Evolutionary conservation across 2,113 vertebrate genomes (phyloP), one percentile per base, ranked within the genome.

Genomic region (Euleptes europaea): DNA sequence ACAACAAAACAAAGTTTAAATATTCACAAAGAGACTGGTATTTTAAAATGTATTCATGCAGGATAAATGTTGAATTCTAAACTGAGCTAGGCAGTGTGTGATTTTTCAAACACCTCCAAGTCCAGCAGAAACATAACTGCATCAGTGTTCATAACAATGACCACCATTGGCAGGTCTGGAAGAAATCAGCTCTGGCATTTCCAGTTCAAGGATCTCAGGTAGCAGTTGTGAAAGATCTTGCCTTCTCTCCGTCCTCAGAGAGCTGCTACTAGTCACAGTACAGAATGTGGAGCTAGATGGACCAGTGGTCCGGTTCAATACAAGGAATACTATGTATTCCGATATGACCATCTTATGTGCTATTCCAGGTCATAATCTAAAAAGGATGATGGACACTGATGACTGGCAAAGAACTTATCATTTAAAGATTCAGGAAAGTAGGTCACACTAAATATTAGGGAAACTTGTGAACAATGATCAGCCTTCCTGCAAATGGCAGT

Each of bases 51-150:
- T 77, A 87, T 90, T 86, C 83, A 86, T 86, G 35, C 71, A 72
- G 57, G n/a, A 86, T 91, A 89, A 92, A 93, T 73, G n/a, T 47
- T 79, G 17, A 83, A 23, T 72, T 21, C 35, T 26, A 42, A 72
- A 23, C 5, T 47, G 13, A 47, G 12, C 26, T 47, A 47, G 44
- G 72, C 23, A 74, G 28, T 13, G 13, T 74, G 13, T n/a, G 42
- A 15, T 42, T 49, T 74, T 31, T 15, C 28, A 26, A 17, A 74
- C 15, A 49, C 5, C 31, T 49, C 28, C 15, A 14, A 47, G 13
- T 49, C 72, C 8, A 5, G 72, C 42, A 49, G 72, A 74, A 47
- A 44, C 26, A 26, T 71, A 71, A 71, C 8, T 23, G 70, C 23
- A 71, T 3, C 3, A 74, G 42, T 17, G 28, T 49, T 74, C 15